Base-by-base conservation (phyloP, 1,140 invertebrate species). In the Bombus pyrosoma region DNA sequence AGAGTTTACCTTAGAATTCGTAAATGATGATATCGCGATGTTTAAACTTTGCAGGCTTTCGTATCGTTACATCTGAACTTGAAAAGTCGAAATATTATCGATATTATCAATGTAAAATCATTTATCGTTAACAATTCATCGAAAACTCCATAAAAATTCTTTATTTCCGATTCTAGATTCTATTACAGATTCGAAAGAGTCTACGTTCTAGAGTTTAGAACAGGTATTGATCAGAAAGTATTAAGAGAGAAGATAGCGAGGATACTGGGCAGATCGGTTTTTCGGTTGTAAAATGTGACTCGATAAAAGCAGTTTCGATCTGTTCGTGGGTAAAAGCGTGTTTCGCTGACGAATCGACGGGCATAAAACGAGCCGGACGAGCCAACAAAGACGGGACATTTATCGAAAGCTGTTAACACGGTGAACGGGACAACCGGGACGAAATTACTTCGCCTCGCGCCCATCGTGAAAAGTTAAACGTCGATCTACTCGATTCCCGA, bases 271-370 rank as follows among this genome's bases (percentile, higher is more conserved):
- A 8, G 34, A 69, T 39, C 28, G 32, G 25, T 79, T 69, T 68
- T 79, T 79, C 41, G 39, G 32, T 13, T 15, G 43, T 5, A 66
- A 68, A 77, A 77, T 57, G 73, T 69, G 64, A 69, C n/a, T 77
- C 28, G 57, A 73, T 59, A 41, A 72, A 53, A 53, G 68, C 37
- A 68, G 77, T 47, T 79, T 69, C 77, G 77, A 22, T 32, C 28
- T 22, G 53, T n/a, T 64, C 77, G 64, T 12, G 47, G 62, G 34
- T n/a, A 62, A 76, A 68, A 76, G 43, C 32, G 68, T 76, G 71
- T 87, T 87, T 88, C 85, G 86, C 74, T 76, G 71, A 83, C 87
- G 80, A 87, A 59, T 88, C 84, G 64, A 18, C 72, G 69, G n/a
- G 28, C 71, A 47, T 73, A 59, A 69, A 79, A 72, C 76, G 39